Conservation (phyloP, 2,797 vertebrate species). For the Melanotaenia trifasciata region DNA sequence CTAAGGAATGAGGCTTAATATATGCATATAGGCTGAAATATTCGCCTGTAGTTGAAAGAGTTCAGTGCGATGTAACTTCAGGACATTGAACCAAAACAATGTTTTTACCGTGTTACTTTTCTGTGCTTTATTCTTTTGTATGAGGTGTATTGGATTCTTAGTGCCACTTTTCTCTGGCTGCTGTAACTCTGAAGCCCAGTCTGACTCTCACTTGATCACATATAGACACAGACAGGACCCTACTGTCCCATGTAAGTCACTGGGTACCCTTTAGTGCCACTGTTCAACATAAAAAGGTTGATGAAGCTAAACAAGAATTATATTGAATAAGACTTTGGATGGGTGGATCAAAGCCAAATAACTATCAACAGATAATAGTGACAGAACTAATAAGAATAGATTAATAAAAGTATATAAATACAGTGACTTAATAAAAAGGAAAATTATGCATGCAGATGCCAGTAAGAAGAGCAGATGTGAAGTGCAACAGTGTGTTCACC, state of each 20-base stretch:
- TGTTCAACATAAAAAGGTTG: not conserved
- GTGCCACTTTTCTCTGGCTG: not conserved
- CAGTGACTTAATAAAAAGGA: not conserved
- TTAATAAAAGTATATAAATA: not conserved
- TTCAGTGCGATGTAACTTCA: not conserved
- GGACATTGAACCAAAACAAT: not conserved
- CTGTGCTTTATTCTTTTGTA: not conserved
- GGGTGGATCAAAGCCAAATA: not conserved
- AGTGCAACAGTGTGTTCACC: not conserved
- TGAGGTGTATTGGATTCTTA: not conserved
- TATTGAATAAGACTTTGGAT: not conserved
- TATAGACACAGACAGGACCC: not conserved
- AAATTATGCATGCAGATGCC: not conserved
- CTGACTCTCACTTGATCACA: not conserved
- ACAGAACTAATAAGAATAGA: not conserved
- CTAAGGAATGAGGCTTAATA: slow-evolving; percentile 10
- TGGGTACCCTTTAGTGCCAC: not conserved
- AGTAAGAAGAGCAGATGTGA: not conserved
- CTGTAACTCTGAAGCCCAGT: not conserved
- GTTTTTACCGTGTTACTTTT: not conserved
- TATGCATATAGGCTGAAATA: not conserved
- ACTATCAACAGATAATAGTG: not conserved
- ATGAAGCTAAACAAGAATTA: too few relatives aligned
- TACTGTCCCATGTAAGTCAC: not conserved
- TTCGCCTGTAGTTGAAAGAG: not conserved